Conservation (phyloP, 2,888 invertebrate genomes). For the Stictocephala bisonia region DNA sequence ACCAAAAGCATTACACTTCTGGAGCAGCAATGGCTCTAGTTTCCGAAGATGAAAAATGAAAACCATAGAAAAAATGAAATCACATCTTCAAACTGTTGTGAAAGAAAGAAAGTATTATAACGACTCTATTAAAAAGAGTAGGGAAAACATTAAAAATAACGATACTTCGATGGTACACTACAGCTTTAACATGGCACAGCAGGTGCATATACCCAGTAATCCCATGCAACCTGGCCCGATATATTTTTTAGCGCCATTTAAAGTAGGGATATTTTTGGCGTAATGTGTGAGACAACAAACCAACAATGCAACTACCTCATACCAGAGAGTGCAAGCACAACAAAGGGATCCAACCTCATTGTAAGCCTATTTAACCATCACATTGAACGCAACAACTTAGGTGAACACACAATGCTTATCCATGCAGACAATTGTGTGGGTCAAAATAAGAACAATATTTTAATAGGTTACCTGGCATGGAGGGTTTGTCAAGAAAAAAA, state of each 20-base stretch:
- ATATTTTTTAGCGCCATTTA: conserved; percentile 50
- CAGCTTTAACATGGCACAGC: conserved; percentile 51
- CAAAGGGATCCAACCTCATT: conserved; percentile 47
- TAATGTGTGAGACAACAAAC: conserved; percentile 47
- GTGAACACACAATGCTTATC: conserved; percentile 40
- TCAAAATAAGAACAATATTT: conserved; percentile 51
- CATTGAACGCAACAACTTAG: conserved; percentile 15
- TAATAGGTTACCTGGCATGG: conserved; percentile 40
- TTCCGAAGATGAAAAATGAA: conserved; percentile 37
- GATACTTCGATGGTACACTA: conserved; percentile 16
- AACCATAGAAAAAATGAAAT: conserved; percentile 35
- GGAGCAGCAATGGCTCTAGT: conserved; percentile 36
- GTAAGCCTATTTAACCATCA: conserved; percentile 42
- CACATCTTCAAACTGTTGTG: conserved; percentile 1
- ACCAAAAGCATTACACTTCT: conserved; percentile 36
- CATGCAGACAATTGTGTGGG: conserved; percentile 51
- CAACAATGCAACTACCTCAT: conserved; percentile 46
- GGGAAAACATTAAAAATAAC: background rate
- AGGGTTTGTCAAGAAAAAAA: background rate
- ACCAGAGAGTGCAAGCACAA: too few relatives aligned
- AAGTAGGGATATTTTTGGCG: conserved; percentile 49
- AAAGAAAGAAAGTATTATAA: conserved; percentile 32
- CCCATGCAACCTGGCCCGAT: conserved; percentile 49
- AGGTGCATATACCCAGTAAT: conserved; percentile 49
- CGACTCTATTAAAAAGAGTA: conserved; percentile 14